These are phyloP conservation scores for Pachycephala philippinensis DNA, from an alignment of 2,113 vertebrate species.

Conservation along the genomic window DNA sequence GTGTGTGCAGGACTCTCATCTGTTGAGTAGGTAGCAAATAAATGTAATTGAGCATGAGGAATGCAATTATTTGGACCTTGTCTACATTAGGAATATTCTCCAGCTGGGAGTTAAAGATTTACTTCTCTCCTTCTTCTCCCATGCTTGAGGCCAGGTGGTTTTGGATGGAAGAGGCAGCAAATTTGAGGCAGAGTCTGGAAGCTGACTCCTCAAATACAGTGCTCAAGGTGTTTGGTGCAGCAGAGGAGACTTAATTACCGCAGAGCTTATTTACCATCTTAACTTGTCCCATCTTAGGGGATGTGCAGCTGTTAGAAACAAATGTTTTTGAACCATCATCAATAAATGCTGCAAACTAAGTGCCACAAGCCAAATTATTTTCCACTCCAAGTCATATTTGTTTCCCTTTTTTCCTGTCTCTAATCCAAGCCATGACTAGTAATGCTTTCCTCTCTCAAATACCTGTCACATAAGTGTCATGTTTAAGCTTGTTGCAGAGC, in stretches of 20 bases:
- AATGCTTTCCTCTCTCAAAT: not conserved
- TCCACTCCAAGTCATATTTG: not conserved
- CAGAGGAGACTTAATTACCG: not conserved
- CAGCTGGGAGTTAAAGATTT: not conserved
- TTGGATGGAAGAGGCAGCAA: not conserved
- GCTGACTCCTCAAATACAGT: not conserved
- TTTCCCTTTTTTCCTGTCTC: not conserved
- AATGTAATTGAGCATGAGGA: not conserved
- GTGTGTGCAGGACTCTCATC: not conserved
- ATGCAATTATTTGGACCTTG: not conserved
- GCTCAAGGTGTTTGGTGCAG: not conserved
- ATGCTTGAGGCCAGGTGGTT: not conserved
- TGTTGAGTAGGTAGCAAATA: not conserved
- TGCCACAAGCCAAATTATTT: not conserved
- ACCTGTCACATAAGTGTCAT: not conserved
- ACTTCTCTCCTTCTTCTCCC: not conserved
- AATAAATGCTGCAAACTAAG: not conserved
- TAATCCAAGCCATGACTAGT: not conserved
- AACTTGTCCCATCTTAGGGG: not conserved
- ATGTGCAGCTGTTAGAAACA: not conserved
- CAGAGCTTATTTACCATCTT: not conserved
- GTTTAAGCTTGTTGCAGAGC: not conserved
- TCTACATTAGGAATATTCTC: not conserved
- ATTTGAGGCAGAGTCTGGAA: not conserved
- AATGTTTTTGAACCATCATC: not conserved